Evolutionary conservation across 2,797 vertebrate species (phyloP).

Genomic region (Hypotaenidia philippensis): DNA sequence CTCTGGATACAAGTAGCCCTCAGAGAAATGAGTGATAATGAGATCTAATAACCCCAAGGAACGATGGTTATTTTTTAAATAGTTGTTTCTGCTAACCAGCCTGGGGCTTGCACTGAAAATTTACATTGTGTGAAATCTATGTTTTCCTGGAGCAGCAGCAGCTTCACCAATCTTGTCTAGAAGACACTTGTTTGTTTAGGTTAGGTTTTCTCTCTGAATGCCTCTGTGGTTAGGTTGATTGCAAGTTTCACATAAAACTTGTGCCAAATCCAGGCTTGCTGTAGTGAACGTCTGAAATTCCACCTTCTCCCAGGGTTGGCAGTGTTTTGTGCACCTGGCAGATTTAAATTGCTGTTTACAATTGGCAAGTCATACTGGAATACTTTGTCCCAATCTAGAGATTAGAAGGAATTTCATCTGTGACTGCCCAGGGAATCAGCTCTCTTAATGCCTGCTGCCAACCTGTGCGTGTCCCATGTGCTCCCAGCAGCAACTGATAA

Average conservation of each 20-base stretch:
- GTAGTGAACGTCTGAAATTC: neutral
- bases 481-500: neutral
- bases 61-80: neutral
- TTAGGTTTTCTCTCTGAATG: neutral
- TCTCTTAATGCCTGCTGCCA: neutral
- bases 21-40: neutral
- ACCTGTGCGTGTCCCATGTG: neutral
- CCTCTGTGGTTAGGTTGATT: neutral
- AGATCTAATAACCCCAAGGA: neutral
- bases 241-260: neutral
- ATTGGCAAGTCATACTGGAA: neutral
- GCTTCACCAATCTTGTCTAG: neutral
- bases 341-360: neutral
- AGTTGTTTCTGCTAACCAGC: neutral
- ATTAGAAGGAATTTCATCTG: neutral
- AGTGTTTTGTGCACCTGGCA: neutral
- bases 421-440: neutral
- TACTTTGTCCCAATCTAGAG: neutral
- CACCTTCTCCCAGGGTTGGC: neutral
- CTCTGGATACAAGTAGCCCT: neutral
- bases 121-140: neutral
- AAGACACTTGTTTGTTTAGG: neutral
- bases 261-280: neutral
- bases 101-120: neutral
- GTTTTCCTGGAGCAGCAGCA: neutral